phyloP scores from a whole-genome alignment of 1,140 invertebrate species.

The Kradibia gibbosae region DNA sequence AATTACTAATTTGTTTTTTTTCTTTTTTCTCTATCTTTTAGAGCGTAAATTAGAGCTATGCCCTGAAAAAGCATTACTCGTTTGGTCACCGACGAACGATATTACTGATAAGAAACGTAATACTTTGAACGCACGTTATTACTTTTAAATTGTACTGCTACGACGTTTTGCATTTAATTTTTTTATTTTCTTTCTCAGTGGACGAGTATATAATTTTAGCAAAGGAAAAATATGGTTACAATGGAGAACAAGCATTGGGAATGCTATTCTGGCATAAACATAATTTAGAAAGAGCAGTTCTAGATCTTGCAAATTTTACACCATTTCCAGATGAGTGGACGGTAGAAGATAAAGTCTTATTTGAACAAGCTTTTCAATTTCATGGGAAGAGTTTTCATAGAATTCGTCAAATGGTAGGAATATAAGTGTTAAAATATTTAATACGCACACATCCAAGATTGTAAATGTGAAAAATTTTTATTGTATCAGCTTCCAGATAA shows the following conservation, averaged over 20 bases:
- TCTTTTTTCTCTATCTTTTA: conserved; percentile 60
- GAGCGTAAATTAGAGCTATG: conserved; percentile 67
- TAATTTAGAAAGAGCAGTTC: conserved; percentile 91
- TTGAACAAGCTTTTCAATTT: conserved; percentile 98
- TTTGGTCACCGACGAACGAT: conserved; percentile 94
- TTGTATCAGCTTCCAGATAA: conserved; percentile 90
- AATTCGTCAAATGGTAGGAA: conserved; percentile 94
- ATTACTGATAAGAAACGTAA: conserved; percentile 90
- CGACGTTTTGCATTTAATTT: background rate
- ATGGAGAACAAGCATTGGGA: conserved; percentile 96
- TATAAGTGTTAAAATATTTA: background rate
- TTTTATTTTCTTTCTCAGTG: conserved; percentile 77
- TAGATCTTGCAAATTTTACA: conserved; percentile 96
- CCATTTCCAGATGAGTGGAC: conserved; percentile 99
- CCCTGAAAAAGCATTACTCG: conserved; percentile 89
- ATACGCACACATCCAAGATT: background rate
- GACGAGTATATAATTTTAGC: conserved; percentile 95
- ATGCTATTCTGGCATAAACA: conserved; percentile 99
- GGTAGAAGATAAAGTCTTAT: conserved; percentile 97
- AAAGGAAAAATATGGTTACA: conserved; percentile 99
- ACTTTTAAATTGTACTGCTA: conserved; percentile 47
- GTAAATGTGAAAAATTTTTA: background rate
- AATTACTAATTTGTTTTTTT: conserved; percentile 38
- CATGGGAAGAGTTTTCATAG: conserved; percentile 98
- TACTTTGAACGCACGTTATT: conserved; percentile 59